Evolutionary conservation across 2,113 vertebrate species (phyloP).

Genomic region (Halcyon malimbica): DNA sequence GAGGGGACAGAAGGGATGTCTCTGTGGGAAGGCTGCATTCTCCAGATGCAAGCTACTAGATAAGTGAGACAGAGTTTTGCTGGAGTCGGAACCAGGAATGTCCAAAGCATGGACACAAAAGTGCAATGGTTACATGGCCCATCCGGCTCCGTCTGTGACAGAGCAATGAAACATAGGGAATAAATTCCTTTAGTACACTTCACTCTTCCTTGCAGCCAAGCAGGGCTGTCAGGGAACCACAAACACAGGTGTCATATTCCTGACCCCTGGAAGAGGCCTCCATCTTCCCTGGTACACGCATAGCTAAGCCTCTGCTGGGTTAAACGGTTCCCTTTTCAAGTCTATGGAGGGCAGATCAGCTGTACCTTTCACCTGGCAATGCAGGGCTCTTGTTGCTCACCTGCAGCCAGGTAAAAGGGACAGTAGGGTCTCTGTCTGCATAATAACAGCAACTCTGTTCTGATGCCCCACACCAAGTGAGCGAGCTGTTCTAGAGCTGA

Average conservation of each 20-base stretch:
- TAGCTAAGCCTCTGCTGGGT: not conserved
- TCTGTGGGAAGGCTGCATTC: not conserved
- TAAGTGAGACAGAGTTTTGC: not conserved
- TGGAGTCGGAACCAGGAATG: not conserved
- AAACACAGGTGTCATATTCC: not conserved
- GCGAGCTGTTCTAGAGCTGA: not conserved
- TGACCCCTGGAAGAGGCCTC: not conserved
- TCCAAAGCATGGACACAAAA: not conserved
- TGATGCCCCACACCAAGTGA: not conserved
- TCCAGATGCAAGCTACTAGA: not conserved
- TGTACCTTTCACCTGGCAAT: not conserved
- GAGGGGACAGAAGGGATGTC: not conserved
- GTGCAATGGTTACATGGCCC: not conserved
- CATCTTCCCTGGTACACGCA: not conserved
- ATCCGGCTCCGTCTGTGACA: not conserved
- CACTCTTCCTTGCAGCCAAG: not conserved
- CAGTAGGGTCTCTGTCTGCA: not conserved
- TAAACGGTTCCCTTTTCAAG: not conserved
- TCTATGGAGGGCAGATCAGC: not conserved
- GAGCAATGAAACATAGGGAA: not conserved
- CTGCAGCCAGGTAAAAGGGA: slow-evolving; percentile 21
- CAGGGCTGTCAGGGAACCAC: not conserved
- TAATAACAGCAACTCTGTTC: not conserved
- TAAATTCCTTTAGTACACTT: not conserved
- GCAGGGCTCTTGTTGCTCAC: not conserved